Evolutionary conservation across 2,888 invertebrate genomes (phyloP), one percentile per base, ranked within the genome.

Genomic region (Agrochola macilenta): DNA sequence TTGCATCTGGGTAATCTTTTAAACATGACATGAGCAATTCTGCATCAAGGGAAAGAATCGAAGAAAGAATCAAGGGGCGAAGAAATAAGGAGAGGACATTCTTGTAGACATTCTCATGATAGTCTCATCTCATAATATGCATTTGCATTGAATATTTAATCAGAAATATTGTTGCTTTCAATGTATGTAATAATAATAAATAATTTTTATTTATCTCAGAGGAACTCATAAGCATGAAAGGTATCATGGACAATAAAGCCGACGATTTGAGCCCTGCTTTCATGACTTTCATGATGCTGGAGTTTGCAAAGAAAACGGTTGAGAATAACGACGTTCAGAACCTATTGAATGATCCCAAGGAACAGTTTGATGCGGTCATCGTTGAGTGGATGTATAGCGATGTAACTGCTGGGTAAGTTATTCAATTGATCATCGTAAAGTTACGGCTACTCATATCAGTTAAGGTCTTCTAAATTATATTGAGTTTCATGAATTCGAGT

Each of bases 351-450:
- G 91, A 94, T 69, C 86, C 90, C 0, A 89, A 79, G 0, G 89
- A 90, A 72, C 81, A 89, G 0, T 94, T 93, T 71, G 93, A 94
- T 66, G 69, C 90, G 5, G 88, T 93, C 5, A 85, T 94, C 0
- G 87, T 84, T 0, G 94, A 94, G 75, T 94, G 91, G 91, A 84
- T 93, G 87, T 92, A 88, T 66, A 85, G 69, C 64, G 92, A 93
- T 46, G 23, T 93, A 0, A 86, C 82, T 65, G 74, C 85, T 61
- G 90, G 91, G 93, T 93, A 88, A 87, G 85, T 76, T 30, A 43
- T 20, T n/a, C 0, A 30, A 30, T 20, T 30, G 23, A 30, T 52
- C 17, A 9, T 35, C 2, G 5, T 4, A 43, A 43, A 57, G 17
- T 12, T n/a, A 57, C 9, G 1, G 17, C 8, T 14, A 46, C 4